phyloP scores from a whole-genome alignment of 2,113 vertebrate species.

The Passer montanus region DNA sequence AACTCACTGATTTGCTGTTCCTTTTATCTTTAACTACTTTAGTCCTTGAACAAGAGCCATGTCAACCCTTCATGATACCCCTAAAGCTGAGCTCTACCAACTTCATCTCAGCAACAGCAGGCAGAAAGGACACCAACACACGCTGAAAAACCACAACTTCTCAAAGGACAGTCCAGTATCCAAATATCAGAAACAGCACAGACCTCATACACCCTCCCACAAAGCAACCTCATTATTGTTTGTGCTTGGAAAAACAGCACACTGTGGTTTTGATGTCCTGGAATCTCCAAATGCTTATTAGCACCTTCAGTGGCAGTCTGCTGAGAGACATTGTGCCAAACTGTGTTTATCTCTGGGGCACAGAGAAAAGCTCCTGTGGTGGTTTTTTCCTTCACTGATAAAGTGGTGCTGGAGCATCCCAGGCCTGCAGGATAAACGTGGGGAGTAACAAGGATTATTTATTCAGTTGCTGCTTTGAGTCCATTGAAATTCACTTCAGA shows the following conservation, averaged over 20 bases:
- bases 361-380: neutral
- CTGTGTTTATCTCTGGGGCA: neutral
- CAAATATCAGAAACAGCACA: neutral
- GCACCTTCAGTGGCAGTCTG: neutral
- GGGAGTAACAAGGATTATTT: neutral
- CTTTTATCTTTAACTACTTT: neutral
- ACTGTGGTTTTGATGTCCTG: neutral
- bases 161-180: neutral
- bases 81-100: neutral
- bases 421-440: neutral
- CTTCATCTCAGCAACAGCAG: neutral
- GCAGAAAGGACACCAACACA: neutral
- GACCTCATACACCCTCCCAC: neutral
- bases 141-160: neutral
- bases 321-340: neutral
- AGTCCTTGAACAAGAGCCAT: neutral
- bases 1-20: neutral
- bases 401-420: neutral
- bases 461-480: conserved; percentile 10
- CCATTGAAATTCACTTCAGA: neutral
- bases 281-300: neutral
- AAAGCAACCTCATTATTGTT: neutral
- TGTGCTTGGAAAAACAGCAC: neutral
- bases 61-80: neutral
- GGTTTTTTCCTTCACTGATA: neutral